Base-by-base conservation (phyloP, 2,113 vertebrate genomes). In the Cyphomyrus discorhynchus region DNA sequence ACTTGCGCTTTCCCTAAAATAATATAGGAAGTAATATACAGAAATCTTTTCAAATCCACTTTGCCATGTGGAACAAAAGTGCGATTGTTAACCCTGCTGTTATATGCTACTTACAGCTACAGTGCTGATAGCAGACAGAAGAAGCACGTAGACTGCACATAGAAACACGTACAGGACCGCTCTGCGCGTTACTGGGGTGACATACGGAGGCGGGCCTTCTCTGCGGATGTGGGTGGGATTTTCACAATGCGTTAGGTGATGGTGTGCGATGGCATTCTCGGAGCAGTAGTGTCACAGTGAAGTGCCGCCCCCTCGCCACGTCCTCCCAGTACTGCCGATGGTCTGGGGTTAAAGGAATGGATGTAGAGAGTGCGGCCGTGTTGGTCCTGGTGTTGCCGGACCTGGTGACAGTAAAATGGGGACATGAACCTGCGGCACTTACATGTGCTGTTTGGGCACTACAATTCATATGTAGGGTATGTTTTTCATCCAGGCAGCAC, bases 331-430 rank as follows among this genome's bases (percentile, higher is more conserved):
- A 89, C 13, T 89, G 93, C 94, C 91, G 90, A 92, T 91, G 93
- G 90, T 91, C 91, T 91, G 92, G 93, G 88, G 91, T 91, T 89
- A 89, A 93, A 95, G 92, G 94, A 95, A 95, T 95, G 94, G 92
- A 93, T 95, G 92, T 92, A 93, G 93, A 93, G 94, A 95, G 95
- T 94, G 93, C 94, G 90, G 92, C 94, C 93, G 91, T 94, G 91
- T 90, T 62, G 91, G 21, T 93, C 90, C 92, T 77, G 89, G 92
- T 89, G 88, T 90, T 91, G 88, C 91, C 92, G 82, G 7, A 15
- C 86, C 84, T 87, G 90, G 89, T 52, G 5, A 66, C 47, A 62
- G 94, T 90, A 39, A 92, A 93, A 66, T 2, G 74, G 56, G 58
- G 50, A 50, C 24, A 46, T 2, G 50, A 50, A n/a, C 24, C 17